Conservation (phyloP, 2,888 invertebrate genomes). For the Megaustenia siamemsis region DNA sequence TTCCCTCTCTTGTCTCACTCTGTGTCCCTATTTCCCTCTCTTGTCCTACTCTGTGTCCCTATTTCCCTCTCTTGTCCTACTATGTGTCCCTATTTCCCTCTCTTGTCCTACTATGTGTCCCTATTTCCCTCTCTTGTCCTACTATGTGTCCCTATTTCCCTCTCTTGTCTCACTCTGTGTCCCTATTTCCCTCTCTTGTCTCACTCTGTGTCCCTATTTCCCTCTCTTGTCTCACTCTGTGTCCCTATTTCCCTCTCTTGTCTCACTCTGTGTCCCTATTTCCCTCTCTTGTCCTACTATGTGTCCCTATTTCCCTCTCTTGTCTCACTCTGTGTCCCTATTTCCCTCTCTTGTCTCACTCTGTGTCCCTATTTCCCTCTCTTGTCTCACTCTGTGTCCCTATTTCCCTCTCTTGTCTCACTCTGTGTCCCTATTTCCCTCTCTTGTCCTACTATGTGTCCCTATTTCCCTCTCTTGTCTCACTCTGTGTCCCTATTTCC, state of each 20-base stretch:
- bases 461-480: no score
- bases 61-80: no score
- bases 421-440: no score
- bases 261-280: constrained; percentile 1
- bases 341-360: no score
- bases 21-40: background rate
- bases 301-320: background rate
- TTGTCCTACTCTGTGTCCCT: no score
- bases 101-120: no score
- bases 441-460: background rate
- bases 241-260: background rate
- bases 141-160: no score
- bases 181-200: constrained; percentile 1
- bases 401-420: background rate
- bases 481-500: no score
- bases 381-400: background rate
- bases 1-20: background rate
- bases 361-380: no score
- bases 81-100: no score
- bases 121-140: no score
- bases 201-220: background rate
- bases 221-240: background rate
- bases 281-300: background rate
- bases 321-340: no score
- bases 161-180: background rate